Evolutionary conservation across 2,888 invertebrate genomes (phyloP).

Genomic region (Argyresthia goedartella): DNA sequence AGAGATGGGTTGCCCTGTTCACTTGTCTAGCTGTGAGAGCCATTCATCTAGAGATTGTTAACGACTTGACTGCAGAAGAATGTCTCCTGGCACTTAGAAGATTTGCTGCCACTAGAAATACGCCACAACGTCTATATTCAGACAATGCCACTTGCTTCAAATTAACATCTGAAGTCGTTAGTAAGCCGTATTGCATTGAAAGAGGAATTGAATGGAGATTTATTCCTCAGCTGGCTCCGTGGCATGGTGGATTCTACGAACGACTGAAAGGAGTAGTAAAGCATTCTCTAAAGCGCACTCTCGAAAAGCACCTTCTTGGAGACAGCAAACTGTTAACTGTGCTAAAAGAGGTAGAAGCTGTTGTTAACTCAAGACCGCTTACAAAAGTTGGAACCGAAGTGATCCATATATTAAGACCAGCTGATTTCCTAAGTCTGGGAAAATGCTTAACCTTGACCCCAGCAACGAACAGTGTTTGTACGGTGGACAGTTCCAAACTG

Average conservation of each 20-base stretch:
- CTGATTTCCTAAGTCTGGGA: too few relatives aligned
- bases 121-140: too few relatives aligned
- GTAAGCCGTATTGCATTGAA: too few relatives aligned
- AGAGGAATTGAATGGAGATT: too few relatives aligned
- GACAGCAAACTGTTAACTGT: slow-evolving; percentile 9
- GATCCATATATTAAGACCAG: slow-evolving; percentile 9
- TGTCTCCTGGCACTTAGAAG: slow-evolving; percentile 8
- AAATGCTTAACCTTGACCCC: too few relatives aligned
- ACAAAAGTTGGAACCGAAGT: slow-evolving; percentile 8
- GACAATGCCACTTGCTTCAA: too few relatives aligned
- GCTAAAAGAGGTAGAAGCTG: slow-evolving; percentile 11
- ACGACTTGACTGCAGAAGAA: slow-evolving; percentile 10
- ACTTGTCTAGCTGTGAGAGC: slow-evolving; percentile 7
- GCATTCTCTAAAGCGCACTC: slow-evolving; percentile 10
- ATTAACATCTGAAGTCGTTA: too few relatives aligned
- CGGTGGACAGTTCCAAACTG: too few relatives aligned
- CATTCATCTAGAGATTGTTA: slow-evolving; percentile 9
- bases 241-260: slow-evolving; percentile 12
- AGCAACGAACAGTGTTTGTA: too few relatives aligned
- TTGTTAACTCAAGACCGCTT: slow-evolving; percentile 11
- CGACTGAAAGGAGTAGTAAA: slow-evolving; percentile 10
- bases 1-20: slow-evolving; percentile 2
- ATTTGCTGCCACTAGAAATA: slow-evolving; percentile 5
- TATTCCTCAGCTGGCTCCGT: too few relatives aligned
- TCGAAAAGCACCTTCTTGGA: slow-evolving; percentile 9